phyloP scores from a whole-genome alignment of 2,113 vertebrate genomes.

The Paraplagusia blochii region DNA sequence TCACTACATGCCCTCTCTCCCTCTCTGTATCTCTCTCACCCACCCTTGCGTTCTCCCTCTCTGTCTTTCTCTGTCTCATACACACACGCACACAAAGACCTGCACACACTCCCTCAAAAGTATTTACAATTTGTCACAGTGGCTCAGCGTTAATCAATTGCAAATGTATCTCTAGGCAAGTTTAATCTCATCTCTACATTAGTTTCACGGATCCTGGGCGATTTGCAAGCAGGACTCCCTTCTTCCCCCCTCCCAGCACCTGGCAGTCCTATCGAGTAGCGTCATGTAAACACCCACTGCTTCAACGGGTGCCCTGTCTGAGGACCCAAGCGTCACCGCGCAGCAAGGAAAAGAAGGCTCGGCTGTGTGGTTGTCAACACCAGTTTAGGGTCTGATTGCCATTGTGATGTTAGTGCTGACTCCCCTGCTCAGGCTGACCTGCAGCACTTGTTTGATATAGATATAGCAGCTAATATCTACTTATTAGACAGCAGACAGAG shows the following conservation, averaged over 20 bases:
- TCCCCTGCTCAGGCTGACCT: constrained; percentile 70
- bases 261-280: constrained; percentile 64
- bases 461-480: constrained; percentile 50
- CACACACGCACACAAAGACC: constrained; percentile 30
- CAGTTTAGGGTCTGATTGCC: constrained; percentile 79
- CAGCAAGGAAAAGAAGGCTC: constrained; percentile 71
- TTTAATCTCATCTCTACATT: constrained; percentile 75
- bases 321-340: constrained; percentile 68
- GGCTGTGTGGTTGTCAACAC: constrained; percentile 89
- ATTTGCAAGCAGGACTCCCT: constrained; percentile 39
- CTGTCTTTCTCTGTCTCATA: constrained; percentile 3
- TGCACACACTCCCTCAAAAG: constrained; percentile 58
- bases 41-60: not conserved
- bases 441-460: constrained; percentile 61
- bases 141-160: constrained; percentile 68
- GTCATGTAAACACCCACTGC: constrained; percentile 68
- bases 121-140: constrained; percentile 66
- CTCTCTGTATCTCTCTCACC: not conserved
- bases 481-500: constrained; percentile 32
- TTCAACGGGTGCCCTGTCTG: constrained; percentile 57
- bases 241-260: constrained; percentile 44
- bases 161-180: constrained; percentile 66
- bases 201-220: constrained; percentile 63
- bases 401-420: constrained; percentile 68
- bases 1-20: too few relatives aligned